Evolutionary conservation across 2,888 invertebrate genomes (phyloP).

Genomic region (Eupeodes luniger): DNA sequence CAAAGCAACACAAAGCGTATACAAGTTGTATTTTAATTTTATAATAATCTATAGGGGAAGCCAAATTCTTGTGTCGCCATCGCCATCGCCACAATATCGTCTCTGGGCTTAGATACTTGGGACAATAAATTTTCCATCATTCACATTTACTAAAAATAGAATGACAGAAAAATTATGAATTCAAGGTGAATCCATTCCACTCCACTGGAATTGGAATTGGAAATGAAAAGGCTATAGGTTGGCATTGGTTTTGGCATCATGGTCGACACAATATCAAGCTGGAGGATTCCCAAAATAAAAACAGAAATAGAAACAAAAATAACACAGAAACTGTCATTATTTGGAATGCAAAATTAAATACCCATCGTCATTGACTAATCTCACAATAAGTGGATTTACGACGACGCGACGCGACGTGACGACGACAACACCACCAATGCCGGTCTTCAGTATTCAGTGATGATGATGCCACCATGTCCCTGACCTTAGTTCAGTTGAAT

Average conservation of each 20-base stretch:
- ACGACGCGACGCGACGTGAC: constrained; percentile 2
- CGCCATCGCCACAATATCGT: neutral
- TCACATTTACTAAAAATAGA: constrained; percentile 57
- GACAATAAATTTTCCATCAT: constrained; percentile 63
- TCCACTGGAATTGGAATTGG: constrained; percentile 34
- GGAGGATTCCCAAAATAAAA: constrained; percentile 60
- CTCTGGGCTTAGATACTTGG: constrained; percentile 54
- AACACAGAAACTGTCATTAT: constrained; percentile 8
- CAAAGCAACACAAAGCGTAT: constrained; percentile 43
- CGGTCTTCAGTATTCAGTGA: too few relatives aligned
- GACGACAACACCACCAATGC: too few relatives aligned
- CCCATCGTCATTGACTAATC: constrained; percentile 62
- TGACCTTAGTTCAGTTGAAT: constrained; percentile 66
- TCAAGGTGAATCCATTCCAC: constrained; percentile 69
- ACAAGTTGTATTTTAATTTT: constrained; percentile 14
- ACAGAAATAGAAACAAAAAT: neutral
- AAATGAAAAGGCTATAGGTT: neutral
- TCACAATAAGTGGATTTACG: constrained; percentile 42
- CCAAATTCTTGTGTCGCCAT: constrained; percentile 17
- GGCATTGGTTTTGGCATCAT: neutral
- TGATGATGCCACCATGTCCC: constrained; percentile 45
- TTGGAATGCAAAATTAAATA: constrained; percentile 51
- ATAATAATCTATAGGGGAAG: neutral
- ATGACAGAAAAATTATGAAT: constrained; percentile 47
- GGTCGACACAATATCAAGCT: constrained; percentile 34